Conservation (phyloP, 2,113 vertebrate species). For the Illadopsis cleaveri region DNA sequence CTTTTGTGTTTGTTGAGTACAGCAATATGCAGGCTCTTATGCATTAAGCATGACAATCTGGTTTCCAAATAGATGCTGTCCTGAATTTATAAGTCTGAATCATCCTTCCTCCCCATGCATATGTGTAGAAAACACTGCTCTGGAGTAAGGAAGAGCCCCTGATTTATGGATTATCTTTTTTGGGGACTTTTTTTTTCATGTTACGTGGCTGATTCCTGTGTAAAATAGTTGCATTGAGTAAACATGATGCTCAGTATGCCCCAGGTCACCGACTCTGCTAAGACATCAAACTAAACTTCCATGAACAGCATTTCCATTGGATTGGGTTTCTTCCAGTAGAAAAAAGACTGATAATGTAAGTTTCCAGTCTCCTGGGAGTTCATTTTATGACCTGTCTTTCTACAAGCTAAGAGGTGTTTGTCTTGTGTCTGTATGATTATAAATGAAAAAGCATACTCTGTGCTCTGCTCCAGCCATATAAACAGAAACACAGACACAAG, state of each 20-base stretch:
- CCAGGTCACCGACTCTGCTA: background rate
- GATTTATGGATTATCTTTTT: background rate
- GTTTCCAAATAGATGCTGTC: background rate
- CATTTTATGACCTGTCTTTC: constrained; percentile 47
- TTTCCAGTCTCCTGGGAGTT: background rate
- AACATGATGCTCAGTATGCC: background rate
- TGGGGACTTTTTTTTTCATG: fast-evolving
- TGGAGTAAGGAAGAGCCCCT: background rate
- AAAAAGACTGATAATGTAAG: background rate
- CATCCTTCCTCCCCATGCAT: background rate
- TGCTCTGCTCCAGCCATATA: constrained; percentile 21
- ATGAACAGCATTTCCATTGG: background rate
- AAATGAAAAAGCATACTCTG: constrained; percentile 62
- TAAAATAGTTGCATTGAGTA: background rate
- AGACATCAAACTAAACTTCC: background rate
- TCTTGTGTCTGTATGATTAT: constrained; percentile 9
- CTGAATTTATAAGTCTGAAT: background rate
- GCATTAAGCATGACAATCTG: background rate
- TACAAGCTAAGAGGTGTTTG: constrained; percentile 21
- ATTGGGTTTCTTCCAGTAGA: background rate
- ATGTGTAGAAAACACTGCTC: background rate
- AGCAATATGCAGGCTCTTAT: background rate
- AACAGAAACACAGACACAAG: constrained; percentile 50
- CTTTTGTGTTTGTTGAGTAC: background rate
- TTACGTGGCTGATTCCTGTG: background rate